These are phyloP conservation scores for Spinibarbus caldwelli DNA, from an alignment of 2,797 vertebrate species.

Conservation along the genomic window DNA sequence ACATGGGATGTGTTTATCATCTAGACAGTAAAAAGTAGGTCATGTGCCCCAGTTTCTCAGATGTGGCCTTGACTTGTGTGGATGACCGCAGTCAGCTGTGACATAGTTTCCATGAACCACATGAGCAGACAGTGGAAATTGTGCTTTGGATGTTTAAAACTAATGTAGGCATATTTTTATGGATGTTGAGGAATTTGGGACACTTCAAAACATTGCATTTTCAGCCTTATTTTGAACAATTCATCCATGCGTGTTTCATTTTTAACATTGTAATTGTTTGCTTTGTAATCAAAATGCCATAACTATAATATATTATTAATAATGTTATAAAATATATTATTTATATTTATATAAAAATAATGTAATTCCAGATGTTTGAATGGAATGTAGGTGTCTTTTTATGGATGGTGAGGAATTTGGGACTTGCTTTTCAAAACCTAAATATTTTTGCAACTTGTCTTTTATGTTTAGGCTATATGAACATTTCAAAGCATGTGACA, in stretches of 20 bases:
- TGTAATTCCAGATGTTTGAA: background rate
- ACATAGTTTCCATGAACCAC: constrained; percentile 42
- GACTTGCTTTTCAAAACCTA: background rate
- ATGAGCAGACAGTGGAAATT: constrained; percentile 7
- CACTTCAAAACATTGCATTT: background rate
- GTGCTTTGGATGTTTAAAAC: constrained; percentile 4
- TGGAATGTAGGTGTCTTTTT: constrained; percentile 3
- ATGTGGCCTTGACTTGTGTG: constrained; percentile 1
- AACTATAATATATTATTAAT: background rate
- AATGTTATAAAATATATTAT: background rate
- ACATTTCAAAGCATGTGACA: constrained; percentile 61
- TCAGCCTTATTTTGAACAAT: background rate
- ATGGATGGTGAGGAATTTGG: constrained; percentile 3
- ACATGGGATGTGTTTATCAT: constrained; percentile 1
- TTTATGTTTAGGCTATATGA: constrained; percentile 30
- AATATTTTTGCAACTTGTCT: background rate
- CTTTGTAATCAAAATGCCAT: background rate
- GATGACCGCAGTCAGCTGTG: constrained; percentile 47
- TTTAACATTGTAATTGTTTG: background rate
- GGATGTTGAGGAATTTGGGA: background rate
- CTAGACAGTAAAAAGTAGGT: constrained; percentile 50
- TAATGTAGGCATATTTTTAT: constrained; percentile 11
- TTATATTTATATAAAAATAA: background rate
- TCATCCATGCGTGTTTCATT: background rate
- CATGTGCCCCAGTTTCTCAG: constrained; percentile 34